A percentile compares a stretch with the other conserved stretches of the same genome.
These are phyloP conservation scores for Emberiza fucata DNA, from an alignment of 2,113 vertebrate genomes.

Conservation along the genomic window DNA sequence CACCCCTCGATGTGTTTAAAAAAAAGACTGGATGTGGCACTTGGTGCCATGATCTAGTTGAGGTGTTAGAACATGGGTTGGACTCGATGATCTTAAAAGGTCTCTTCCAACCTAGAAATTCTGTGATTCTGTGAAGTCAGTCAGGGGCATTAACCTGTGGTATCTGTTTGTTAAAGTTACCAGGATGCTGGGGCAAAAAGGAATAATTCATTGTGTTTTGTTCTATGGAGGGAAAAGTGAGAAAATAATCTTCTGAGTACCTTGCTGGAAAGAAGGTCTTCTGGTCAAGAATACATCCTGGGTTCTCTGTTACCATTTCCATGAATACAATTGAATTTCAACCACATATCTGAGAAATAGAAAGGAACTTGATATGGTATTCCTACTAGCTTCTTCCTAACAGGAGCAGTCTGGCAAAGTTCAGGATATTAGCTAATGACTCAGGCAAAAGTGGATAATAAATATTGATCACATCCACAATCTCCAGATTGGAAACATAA, in stretches of 20 bases:
- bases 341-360: not conserved
- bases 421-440: not conserved
- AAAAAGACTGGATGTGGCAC: too few species aligned
- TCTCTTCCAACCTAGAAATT: too few species aligned
- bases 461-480: not conserved
- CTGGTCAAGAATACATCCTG: not conserved
- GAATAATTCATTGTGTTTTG: not conserved
- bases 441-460: not conserved
- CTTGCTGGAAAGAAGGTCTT: not conserved
- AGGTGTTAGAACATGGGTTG: too few species aligned
- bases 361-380: not conserved
- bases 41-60: too few species aligned
- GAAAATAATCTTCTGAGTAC: not conserved
- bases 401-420: not conserved
- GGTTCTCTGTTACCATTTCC: not conserved
- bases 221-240: accelerated
- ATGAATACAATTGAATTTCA: not conserved
- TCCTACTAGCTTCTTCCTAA: not conserved
- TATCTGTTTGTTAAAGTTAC: not conserved
- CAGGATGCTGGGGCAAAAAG: not conserved
- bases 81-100: too few species aligned
- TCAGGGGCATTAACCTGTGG: not conserved
- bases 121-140: not conserved
- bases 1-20: too few species aligned
- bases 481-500: not conserved